These are phyloP conservation scores for Botia kubotai DNA, from an alignment of 2,797 vertebrate species.

Conservation along the genomic window DNA sequence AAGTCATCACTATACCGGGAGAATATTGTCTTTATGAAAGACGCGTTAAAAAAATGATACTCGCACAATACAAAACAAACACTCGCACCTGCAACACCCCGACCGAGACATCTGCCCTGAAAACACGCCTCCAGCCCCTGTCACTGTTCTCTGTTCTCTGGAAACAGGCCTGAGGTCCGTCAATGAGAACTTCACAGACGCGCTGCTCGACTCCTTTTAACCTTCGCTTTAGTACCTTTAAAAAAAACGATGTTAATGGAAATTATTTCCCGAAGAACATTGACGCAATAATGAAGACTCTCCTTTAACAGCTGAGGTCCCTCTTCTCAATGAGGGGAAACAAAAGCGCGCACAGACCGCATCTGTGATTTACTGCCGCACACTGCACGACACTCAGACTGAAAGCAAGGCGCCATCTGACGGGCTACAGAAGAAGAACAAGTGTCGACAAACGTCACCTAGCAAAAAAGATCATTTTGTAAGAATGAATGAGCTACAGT, in stretches of 20 bases:
- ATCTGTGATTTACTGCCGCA: constrained; percentile 78
- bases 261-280: constrained; percentile 86
- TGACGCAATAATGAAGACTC: constrained; percentile 84
- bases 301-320: constrained; percentile 86
- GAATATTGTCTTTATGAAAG: too few relatives aligned
- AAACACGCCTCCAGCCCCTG: neutral
- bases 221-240: constrained; percentile 80
- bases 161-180: constrained; percentile 57
- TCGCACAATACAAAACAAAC: neutral
- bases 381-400: constrained; percentile 47
- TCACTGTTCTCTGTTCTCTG: constrained; percentile 10
- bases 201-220: constrained; percentile 79
- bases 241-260: constrained; percentile 84
- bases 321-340: constrained; percentile 76
- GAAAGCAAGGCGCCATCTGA: constrained; percentile 72
- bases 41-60: neutral
- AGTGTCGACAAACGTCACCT: neutral
- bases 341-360: constrained; percentile 79
- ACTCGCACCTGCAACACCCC: constrained; percentile 39
- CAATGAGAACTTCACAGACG: constrained; percentile 67
- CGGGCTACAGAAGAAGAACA: constrained; percentile 62
- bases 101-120: constrained; percentile 5
- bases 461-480: constrained; percentile 24
- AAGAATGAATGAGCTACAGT: constrained; percentile 25
- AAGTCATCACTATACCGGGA: too few relatives aligned